Evolutionary conservation across 2,888 invertebrate genomes (phyloP).

Genomic region (Osmoderma eremita): DNA sequence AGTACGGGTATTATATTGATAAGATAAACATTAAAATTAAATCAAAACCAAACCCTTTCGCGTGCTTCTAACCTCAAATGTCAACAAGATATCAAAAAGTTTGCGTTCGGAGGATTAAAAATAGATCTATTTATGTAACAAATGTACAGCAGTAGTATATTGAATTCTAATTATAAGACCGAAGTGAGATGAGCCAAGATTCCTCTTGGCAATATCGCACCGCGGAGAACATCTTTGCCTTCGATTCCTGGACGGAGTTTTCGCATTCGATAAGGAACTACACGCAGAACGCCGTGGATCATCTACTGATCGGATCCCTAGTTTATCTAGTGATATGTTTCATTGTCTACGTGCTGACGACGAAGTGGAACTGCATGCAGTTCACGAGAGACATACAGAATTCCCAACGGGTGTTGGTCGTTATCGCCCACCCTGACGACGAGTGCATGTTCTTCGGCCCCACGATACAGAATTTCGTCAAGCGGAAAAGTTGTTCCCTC

Average conservation of each 20-base stretch:
- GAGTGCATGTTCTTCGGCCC: slow-evolving; percentile 99
- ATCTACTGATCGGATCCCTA: slow-evolving; percentile 65
- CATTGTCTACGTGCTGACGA: slow-evolving; percentile 61
- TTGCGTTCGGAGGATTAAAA: slow-evolving; percentile 28
- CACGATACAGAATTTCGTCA: slow-evolving; percentile 75
- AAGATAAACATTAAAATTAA: no score
- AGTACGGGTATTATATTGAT: no score
- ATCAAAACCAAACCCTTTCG: no score
- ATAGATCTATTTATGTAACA: slow-evolving; percentile 45
- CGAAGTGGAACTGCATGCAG: slow-evolving; percentile 63
- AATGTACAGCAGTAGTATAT: slow-evolving; percentile 49
- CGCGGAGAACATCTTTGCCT: slow-evolving; percentile 37
- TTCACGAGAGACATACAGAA: slow-evolving; percentile 66
- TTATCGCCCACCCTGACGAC: slow-evolving; percentile 97
- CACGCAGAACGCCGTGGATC: slow-evolving; percentile 69
- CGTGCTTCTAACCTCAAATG: slow-evolving; percentile 40
- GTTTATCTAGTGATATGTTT: slow-evolving; percentile 67
- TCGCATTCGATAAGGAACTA: slow-evolving; percentile 50
- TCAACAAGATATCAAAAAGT: slow-evolving; percentile 31
- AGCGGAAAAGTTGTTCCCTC: slow-evolving; percentile 73
- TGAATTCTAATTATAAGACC: slow-evolving; percentile 54
- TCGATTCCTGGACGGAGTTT: slow-evolving; percentile 36
- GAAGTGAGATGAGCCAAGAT: slow-evolving; percentile 58
- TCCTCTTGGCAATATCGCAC: slow-evolving; percentile 53
- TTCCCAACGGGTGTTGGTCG: slow-evolving; percentile 76